Base-by-base conservation (phyloP, 2,797 vertebrate species). In the Chelon auratus region DNA sequence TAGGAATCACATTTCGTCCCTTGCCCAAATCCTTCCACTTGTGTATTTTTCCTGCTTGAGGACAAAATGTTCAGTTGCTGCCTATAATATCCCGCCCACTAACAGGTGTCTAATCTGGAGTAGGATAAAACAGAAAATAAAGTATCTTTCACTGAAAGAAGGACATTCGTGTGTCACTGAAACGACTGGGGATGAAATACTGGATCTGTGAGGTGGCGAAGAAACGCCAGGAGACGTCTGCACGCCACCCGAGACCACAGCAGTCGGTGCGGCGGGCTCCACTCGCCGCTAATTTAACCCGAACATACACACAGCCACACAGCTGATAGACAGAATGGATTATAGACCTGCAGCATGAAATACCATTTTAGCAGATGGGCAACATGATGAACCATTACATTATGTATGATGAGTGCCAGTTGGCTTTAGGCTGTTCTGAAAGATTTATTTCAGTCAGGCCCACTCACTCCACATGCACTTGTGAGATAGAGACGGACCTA, bases 401-500 rank as follows among this genome's bases (percentile, higher is more conserved):
- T 90, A 83, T 91, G 87, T 82, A 92, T 90, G 83, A 82, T 70
- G 77, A 85, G 85, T 82, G 89, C 84, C 86, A 84, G 84, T 83
- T 90, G 73, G 87, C 91, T 91, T 89, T 72, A 89, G 89, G 90
- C 86, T 62, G 70, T 76, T 80, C 82, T 91, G 61, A 93, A 93
- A 92, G 69, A 92, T 92, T 90, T 80, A 91, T 91, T 91, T 82
- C 72, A 82, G 80, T 82, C 81, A 68, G 69, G 74, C 91, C 87
- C 88, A 84, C 88, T 90, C 87, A 86, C 72, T 86, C 75, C 81
- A 67, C 83, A 69, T 84, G 88, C 80, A 78, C 59, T 81, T 58
- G 66, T 40, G 64, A 79, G 78, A 87, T 76, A 78, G 62, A 87
- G 71, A 80, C 48, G 37, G 56, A 80, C 77, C 70, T 76, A 64